These are phyloP conservation scores for Cheilosia soror DNA, from an alignment of 2,888 invertebrate species.

Conservation along the genomic window DNA sequence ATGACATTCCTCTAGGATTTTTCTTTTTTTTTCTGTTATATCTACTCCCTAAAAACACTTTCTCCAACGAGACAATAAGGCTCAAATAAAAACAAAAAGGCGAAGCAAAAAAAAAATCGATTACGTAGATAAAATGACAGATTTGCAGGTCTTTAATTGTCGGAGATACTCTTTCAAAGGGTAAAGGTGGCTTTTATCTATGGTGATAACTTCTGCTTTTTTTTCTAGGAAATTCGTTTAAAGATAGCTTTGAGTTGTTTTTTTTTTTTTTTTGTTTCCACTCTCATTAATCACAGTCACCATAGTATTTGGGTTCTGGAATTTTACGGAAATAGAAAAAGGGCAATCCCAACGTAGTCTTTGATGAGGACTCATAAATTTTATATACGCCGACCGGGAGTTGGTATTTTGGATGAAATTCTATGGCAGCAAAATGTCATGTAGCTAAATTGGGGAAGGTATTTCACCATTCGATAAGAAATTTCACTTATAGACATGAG, in stretches of 20 bases:
- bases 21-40: no score
- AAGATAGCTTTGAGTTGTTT: constrained; percentile 2
- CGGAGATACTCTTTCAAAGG: constrained; percentile 38
- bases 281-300: constrained; percentile 68
- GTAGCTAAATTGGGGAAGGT: neutral
- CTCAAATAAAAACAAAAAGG: neutral
- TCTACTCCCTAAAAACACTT: constrained; percentile 1
- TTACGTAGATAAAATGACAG: constrained; percentile 66
- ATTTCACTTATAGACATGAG: no score
- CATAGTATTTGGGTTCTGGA: constrained; percentile 32
- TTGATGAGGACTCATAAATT: constrained; percentile 65
- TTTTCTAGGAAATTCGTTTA: neutral
- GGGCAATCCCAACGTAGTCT: constrained; percentile 49
- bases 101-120: constrained; percentile 46
- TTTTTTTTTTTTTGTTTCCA: no score
- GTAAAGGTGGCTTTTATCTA: constrained; percentile 49
- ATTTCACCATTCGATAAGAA: neutral
- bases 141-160: constrained; percentile 54
- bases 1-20: constrained; percentile 1
- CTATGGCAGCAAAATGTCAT: neutral
- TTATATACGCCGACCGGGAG: constrained; percentile 51
- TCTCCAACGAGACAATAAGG: neutral
- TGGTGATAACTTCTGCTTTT: constrained; percentile 28
- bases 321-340: constrained; percentile 30
- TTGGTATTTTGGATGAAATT: neutral